Conservation (phyloP, 2,113 vertebrate species). For the Chionodraco myersi region DNA sequence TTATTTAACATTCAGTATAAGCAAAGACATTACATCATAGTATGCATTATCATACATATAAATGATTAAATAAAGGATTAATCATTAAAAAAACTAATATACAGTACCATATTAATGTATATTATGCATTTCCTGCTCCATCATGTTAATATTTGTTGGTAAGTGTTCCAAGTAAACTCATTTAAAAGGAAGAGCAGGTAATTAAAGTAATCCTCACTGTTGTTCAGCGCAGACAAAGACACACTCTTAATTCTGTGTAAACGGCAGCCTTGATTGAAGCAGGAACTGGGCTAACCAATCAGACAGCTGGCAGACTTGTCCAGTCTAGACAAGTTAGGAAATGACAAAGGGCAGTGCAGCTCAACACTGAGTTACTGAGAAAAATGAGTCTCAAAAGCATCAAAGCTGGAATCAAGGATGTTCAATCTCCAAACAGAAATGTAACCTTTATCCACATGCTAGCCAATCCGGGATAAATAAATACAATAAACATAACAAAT, state of each 20-base stretch:
- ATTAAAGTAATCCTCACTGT: not conserved
- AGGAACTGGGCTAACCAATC: not conserved
- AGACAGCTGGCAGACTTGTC: not conserved
- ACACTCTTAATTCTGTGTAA: not conserved
- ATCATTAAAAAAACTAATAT: not conserved
- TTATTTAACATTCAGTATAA: slow-evolving; percentile 15
- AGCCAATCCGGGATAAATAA: too few species aligned
- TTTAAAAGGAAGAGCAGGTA: not conserved
- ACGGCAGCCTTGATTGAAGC: slow-evolving; percentile 7
- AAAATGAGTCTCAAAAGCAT: not conserved
- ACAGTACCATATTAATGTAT: not conserved
- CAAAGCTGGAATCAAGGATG: not conserved
- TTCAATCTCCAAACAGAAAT: not conserved
- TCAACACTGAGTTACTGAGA: not conserved
- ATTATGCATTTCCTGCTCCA: not conserved
- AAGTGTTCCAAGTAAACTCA: not conserved
- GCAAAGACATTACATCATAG: slow-evolving; percentile 6
- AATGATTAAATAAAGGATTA: not conserved
- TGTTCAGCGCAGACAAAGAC: not conserved
- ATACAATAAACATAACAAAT: not conserved
- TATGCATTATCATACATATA: not conserved
- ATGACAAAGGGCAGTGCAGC: not conserved
- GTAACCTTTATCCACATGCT: not conserved
- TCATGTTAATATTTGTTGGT: not conserved
- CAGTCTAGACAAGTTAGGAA: not conserved